Evolutionary conservation across 1,140 invertebrate genomes (phyloP), one percentile per base, ranked within the genome.

Genomic region (Drosophila arawakana): DNA sequence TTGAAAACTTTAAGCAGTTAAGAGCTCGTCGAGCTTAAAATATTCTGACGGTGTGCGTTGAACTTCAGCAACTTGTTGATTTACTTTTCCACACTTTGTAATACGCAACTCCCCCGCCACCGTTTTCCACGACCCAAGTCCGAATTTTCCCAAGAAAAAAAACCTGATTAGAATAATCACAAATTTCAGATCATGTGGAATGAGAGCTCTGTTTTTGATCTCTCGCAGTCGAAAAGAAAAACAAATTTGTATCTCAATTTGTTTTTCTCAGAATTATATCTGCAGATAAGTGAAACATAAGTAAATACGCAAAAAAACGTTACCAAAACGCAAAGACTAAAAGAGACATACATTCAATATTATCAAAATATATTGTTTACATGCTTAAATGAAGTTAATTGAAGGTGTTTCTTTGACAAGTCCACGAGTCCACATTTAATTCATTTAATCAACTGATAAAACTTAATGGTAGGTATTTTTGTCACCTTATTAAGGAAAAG

Each of bases 1-100:
- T 88, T 86, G 83, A 86, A 86, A 86, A 86, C 83, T 86, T 86
- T 88, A 86, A 86, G 83, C 82, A 82, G 83, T 86, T 82, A 82
- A 86, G 82, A 86, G 72, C 82, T 88, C 80, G 69, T 80, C 76
- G 72, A 71, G 80, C 83, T 86, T 88, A 88, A 86, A 88, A 86
- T 86, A 86, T 86, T 86, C 83, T 55, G 62, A 49, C 72, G 80
- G 80, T 86, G 83, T 82, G 73, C 81, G 39, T 21, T 18, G 47
- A 74, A 88, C 60, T 86, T 82, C 61, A 73, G 76, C 83, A 88
- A 86, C 83, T 86, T 86, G 83, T 86, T 86, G 83, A 86, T 86
- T 80, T 88, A 77, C 76, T 78, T 86, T 77, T 67, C 25, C 68
- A 44, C 34, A 75, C 54, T 70, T 74, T 70, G 66, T 50, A 43